Evolutionary conservation across 2,888 invertebrate genomes (phyloP).

Genomic region (Latheticus oryzae): DNA sequence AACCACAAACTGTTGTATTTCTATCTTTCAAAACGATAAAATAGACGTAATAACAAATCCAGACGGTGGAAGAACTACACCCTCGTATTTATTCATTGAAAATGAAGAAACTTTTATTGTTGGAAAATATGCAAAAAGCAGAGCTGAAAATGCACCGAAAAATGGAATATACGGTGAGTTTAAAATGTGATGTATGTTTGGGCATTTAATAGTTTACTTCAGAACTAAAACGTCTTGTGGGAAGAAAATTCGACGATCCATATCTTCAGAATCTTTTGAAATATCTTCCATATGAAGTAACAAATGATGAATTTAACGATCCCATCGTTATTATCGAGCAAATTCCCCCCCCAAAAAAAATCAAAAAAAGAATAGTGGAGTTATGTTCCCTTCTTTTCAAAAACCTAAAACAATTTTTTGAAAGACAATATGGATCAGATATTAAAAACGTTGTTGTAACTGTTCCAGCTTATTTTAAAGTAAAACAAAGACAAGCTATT

Average conservation of each 20-base stretch:
- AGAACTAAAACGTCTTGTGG: constrained; percentile 54
- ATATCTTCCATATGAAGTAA: constrained; percentile 46
- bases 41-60: constrained; percentile 21
- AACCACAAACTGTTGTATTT: too few relatives aligned
- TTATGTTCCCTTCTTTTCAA: constrained; percentile 46
- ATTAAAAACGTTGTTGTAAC: constrained; percentile 51
- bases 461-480: constrained; percentile 54
- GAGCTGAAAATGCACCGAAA: too few relatives aligned
- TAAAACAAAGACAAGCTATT: constrained; percentile 50
- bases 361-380: constrained; percentile 44
- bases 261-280: constrained; percentile 48
- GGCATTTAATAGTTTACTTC: too few relatives aligned
- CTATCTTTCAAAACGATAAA: constrained; percentile 4
- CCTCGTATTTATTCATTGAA: too few relatives aligned
- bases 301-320: constrained; percentile 42
- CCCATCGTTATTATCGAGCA: constrained; percentile 42
- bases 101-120: too few relatives aligned
- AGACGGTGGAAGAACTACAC: too few relatives aligned
- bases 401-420: constrained; percentile 44
- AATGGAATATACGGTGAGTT: too few relatives aligned
- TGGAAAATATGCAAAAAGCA: too few relatives aligned
- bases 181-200: too few relatives aligned
- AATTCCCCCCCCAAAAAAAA: too few relatives aligned
- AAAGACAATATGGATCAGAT: constrained; percentile 38
- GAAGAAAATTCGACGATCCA: constrained; percentile 46